phyloP scores from a whole-genome alignment of 2,113 vertebrate species.

The Saccopteryx bilineata region DNA sequence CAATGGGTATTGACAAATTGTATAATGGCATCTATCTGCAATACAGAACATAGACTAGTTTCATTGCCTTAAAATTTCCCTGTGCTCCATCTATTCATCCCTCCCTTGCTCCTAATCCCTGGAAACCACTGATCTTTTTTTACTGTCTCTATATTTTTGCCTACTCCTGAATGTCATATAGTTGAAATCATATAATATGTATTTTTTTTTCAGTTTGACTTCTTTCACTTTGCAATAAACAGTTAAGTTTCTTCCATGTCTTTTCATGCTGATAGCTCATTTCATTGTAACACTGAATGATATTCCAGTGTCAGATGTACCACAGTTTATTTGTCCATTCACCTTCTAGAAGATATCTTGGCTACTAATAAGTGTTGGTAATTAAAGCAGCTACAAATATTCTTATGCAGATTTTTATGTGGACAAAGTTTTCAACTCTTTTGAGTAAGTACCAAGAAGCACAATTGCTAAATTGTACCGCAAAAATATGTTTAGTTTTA shows the following conservation, averaged over 20 bases:
- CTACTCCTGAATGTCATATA: not conserved
- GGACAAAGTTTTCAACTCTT: not conserved
- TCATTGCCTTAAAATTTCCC: not conserved
- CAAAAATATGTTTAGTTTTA: not conserved
- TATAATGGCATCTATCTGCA: not conserved
- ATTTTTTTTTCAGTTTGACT: not conserved
- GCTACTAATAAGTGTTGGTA: not conserved
- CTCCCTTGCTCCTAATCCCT: not conserved
- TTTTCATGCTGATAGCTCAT: not conserved
- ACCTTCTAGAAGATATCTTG: not conserved
- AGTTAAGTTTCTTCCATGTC: not conserved
- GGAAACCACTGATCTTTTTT: not conserved
- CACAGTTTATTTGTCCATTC: not conserved
- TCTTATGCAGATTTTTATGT: not conserved
- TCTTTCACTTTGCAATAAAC: not conserved
- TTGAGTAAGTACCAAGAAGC: not conserved
- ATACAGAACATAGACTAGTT: not conserved
- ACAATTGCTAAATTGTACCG: not conserved
- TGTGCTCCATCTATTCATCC: not conserved
- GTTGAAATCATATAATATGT: not conserved
- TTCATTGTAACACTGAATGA: not conserved
- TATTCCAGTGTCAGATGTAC: not conserved
- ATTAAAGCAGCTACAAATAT: not conserved
- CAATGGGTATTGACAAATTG: not conserved
- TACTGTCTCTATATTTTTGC: not conserved